phyloP scores from a whole-genome alignment of 2,113 vertebrate species.

The Macquaria ambigua region DNA sequence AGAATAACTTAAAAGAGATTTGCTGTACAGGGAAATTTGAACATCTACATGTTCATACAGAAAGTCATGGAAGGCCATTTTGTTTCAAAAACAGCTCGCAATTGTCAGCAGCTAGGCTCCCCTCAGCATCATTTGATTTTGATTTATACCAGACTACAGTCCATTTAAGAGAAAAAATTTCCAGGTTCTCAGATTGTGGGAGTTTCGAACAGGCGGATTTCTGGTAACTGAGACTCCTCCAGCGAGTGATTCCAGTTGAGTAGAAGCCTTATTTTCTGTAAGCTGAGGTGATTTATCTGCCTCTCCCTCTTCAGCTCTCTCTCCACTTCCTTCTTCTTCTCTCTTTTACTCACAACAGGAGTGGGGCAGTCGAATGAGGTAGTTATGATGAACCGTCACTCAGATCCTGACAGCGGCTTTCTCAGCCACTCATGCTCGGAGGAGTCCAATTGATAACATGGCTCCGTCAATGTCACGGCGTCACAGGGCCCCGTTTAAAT shows the following conservation, averaged over 20 bases:
- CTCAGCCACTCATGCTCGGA: conserved; percentile 83
- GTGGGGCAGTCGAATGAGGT: conserved; percentile 64
- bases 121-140: background rate
- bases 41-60: background rate
- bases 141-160: background rate
- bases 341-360: conserved; percentile 28
- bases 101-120: background rate
- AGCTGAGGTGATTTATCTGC: conserved; percentile 65
- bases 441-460: conserved; percentile 92
- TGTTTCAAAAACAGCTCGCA: background rate
- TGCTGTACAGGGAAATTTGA: background rate
- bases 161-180: conserved; percentile 2
- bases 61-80: background rate
- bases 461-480: conserved; percentile 92
- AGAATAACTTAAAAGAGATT: background rate
- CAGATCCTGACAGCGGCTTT: conserved; percentile 81
- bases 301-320: conserved; percentile 35
- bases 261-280: conserved; percentile 35
- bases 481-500: conserved; percentile 88
- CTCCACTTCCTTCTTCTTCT: conserved; percentile 23
- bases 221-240: conserved; percentile 13
- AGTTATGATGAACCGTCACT: conserved; percentile 82
- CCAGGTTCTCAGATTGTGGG: conserved; percentile 26
- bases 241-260: conserved; percentile 45
- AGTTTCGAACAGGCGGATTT: conserved; percentile 25